Conservation (phyloP, 1,140 invertebrate genomes). For the Pogonomyrmex californicus region DNA sequence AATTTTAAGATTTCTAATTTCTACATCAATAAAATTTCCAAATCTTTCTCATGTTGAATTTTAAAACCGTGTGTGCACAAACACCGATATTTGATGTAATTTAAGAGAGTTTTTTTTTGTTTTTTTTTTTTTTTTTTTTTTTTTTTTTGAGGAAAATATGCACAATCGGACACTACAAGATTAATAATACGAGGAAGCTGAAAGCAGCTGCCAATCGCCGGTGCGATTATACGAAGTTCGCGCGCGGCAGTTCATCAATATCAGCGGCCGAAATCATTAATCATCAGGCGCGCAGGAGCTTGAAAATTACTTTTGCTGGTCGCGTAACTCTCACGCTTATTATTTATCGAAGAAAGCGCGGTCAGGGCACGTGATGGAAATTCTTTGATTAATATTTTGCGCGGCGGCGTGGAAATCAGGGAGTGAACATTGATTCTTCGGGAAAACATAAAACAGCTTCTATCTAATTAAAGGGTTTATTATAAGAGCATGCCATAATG, state of each 20-base stretch:
- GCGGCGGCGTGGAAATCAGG: conserved; percentile 38
- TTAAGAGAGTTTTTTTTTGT: not conserved
- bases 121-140: not conserved
- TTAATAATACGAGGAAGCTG: conserved; percentile 68
- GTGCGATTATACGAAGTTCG: conserved; percentile 60
- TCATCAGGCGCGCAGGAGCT: conserved; percentile 43
- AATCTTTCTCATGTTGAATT: not conserved
- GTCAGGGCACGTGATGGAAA: conserved; percentile 42
- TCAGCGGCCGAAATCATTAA: conserved; percentile 70
- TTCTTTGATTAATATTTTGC: conserved; percentile 61
- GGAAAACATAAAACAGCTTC: conserved; percentile 27
- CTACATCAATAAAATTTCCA: not conserved
- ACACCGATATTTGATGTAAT: not conserved
- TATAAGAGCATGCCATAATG: not conserved
- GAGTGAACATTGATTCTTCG: conserved; percentile 13
- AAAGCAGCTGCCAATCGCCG: conserved; percentile 69
- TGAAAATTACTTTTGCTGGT: conserved; percentile 62
- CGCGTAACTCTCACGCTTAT: conserved; percentile 58
- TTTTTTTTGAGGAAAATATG: conserved; percentile 42
- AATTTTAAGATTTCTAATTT: not conserved
- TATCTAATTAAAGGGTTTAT: conserved; percentile 30
- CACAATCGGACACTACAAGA: conserved; percentile 47
- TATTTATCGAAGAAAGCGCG: conserved; percentile 65
- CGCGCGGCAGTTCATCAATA: conserved; percentile 68
- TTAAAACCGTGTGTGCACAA: not conserved